Base-by-base conservation (phyloP, 1,140 invertebrate genomes). In the Calliopsis andreniformis region DNA sequence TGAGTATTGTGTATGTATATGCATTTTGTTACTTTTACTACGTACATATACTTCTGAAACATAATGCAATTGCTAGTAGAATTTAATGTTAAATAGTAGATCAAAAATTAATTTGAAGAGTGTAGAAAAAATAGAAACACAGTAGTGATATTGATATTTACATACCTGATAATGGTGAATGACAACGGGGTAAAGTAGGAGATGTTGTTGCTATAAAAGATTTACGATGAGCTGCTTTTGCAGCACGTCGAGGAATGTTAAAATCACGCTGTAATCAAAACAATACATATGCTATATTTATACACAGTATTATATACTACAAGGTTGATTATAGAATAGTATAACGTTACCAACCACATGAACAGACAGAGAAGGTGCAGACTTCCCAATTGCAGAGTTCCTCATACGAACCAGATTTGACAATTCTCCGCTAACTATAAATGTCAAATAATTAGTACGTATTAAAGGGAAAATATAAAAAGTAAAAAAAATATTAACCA, bases 381-480 rank as follows among this genome's bases (percentile, higher is more conserved):
- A 98, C 88, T 98, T 98, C 47, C 98, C 98, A 77, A 98, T 94
- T 28, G 95, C 94, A 20, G 97, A 97, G 88, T 95, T 96, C 68
- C 96, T 94, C 95, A 98, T 97, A 73, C 97, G 95, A 79, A 98
- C 92, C 76, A 99, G 92, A 91, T 98, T 98, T 12, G 96, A 96
- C 20, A 93, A 67, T 86, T 93, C 93, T 84, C 89, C 86, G 66
- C 90, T 90, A 51, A 87, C 90, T 92, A 80, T 35, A 92, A 87
- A 76, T 12, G 67, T 53, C 16, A 28, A 75, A 69, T 47, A 25
- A 28, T 56, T 43, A 63, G 55, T n/a, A 45, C 58, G 3, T 12
- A 32, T 7, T 0, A 32, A 66, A 30, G 30, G 2, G 3, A 5
- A 7, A 16, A 7, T 18, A 42, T 6, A 43, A 8, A 10, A 23